Conservation (phyloP, 2,888 invertebrate genomes). For the Mythimna loreyi region DNA sequence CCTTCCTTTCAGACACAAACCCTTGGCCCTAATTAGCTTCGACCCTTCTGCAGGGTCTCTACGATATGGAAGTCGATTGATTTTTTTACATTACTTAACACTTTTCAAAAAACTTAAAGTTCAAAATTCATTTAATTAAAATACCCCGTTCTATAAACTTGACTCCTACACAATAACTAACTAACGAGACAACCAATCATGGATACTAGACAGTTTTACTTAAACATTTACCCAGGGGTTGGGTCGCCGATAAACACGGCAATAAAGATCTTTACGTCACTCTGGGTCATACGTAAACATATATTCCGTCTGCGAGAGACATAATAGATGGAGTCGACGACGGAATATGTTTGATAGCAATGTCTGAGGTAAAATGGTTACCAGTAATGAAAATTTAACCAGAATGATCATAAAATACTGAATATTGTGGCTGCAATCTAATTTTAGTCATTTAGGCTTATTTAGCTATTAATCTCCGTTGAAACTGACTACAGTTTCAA, state of each 20-base stretch:
- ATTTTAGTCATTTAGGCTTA: no score
- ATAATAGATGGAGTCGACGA: constrained; percentile 27
- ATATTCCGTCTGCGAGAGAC: constrained; percentile 34
- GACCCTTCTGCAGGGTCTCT: no score
- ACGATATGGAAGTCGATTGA: no score
- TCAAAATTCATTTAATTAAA: background rate
- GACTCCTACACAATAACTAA: constrained; percentile 12
- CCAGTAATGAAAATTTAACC: background rate
- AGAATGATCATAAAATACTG: constrained; percentile 12
- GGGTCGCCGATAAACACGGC: constrained; percentile 60
- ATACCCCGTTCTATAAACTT: background rate
- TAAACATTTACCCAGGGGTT: constrained; percentile 41
- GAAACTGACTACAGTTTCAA: no score
- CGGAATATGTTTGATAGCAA: constrained; percentile 7
- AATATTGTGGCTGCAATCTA: constrained; percentile 2
- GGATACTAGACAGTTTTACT: constrained; percentile 52
- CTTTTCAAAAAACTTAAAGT: background rate
- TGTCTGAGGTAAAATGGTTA: constrained; percentile 21
- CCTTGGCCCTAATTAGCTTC: no score
- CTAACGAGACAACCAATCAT: constrained; percentile 48
- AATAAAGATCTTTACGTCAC: constrained; percentile 57
- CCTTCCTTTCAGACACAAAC: no score
- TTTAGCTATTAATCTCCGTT: no score
- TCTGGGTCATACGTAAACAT: constrained; percentile 57
- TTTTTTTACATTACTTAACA: no score